Evolutionary conservation across 2,888 invertebrate species (phyloP).

Genomic region (Hemistola chrysoprasaria): DNA sequence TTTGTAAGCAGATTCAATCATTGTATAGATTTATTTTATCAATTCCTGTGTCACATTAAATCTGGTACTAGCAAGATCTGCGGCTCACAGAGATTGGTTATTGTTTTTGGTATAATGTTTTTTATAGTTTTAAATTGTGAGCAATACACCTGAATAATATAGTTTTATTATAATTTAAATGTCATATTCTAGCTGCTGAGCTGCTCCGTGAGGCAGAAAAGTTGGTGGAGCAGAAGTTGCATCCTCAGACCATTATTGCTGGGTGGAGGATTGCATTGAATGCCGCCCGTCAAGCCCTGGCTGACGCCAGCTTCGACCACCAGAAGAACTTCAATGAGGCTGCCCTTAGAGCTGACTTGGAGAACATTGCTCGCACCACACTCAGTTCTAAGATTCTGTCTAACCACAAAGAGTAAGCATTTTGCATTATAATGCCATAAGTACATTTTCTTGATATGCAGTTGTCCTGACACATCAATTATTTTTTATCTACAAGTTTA

Average conservation of each 20-base stretch:
- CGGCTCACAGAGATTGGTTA: too few relatives aligned
- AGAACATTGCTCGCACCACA: slow-evolving; percentile 98
- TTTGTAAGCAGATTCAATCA: too few relatives aligned
- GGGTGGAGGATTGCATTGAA: slow-evolving; percentile 96
- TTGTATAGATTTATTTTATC: too few relatives aligned
- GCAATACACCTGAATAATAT: too few relatives aligned
- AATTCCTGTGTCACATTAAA: too few relatives aligned
- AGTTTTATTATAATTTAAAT: too few relatives aligned
- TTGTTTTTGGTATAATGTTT: too few relatives aligned
- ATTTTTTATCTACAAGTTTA: too few relatives aligned
- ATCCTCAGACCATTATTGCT: slow-evolving; percentile 98
- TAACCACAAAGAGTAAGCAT: slow-evolving; percentile 93
- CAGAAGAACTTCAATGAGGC: slow-evolving; percentile 85
- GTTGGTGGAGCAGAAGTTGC: slow-evolving; percentile 95
- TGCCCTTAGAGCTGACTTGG: slow-evolving; percentile 92
- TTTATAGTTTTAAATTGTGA: too few relatives aligned
- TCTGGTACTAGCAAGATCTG: too few relatives aligned
- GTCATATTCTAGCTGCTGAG: slow-evolving; percentile 89
- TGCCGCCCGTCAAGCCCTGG: slow-evolving; percentile 92
- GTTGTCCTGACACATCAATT: too few relatives aligned
- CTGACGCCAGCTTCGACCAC: slow-evolving; percentile 91
- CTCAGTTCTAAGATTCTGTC: slow-evolving; percentile 98
- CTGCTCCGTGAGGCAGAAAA: slow-evolving; percentile 97
- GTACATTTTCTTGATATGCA: too few relatives aligned
- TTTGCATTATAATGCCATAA: slow-evolving; percentile 2